Base-by-base conservation (phyloP, 2,888 invertebrate species). In the Nomada fucata region DNA sequence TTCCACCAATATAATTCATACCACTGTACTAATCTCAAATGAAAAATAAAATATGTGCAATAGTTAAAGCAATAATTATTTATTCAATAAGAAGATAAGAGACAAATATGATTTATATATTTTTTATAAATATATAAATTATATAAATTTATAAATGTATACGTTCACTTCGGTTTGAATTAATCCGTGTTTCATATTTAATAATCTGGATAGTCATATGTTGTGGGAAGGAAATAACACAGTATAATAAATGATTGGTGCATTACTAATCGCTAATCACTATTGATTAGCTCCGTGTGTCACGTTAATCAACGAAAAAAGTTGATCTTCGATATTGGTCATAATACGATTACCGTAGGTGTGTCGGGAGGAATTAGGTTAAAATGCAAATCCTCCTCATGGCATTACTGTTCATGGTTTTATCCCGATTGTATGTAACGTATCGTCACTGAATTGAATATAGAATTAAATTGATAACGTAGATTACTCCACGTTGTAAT, bases 401-500 rank as follows among this genome's bases (percentile, higher is more conserved):
- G 44, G 47, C 47, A 55, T 53, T 59, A 55, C 52, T 53, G 53
- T 63, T 82, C 72, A 60, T 55, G 68, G 60, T 76, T 82, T 82
- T 82, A 82, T 76, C 68, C 72, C 64, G 69, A 82, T 65, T 50
- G 64, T 36, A 59, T 60, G 52, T 68, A 75, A 64, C 68, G 64
- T 72, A 50, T 69, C 72, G 13, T 26, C 64, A n/a, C 15, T 36
- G 59, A 53, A 65, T 72, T 26, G 76, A 82, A 82, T 82, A 64
- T 61, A 52, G 61, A 79, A 60, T 79, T 82, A 73, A 69, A 82
- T 60, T 72, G 77, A 82, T 76, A 72, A 57, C 69, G 52, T 52
- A 67, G 68, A 52, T 76, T 69, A 64, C 60, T 59, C 53, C 63
- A 1, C 23, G 67, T 70, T 61, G 59, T 76, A 81, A 82, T 75